Percentiles rank a stretch among this genome's conserved stretches.
Evolutionary conservation across 2,797 vertebrate genomes (phyloP).

Genomic region (Threskiornis aethiopicus): DNA sequence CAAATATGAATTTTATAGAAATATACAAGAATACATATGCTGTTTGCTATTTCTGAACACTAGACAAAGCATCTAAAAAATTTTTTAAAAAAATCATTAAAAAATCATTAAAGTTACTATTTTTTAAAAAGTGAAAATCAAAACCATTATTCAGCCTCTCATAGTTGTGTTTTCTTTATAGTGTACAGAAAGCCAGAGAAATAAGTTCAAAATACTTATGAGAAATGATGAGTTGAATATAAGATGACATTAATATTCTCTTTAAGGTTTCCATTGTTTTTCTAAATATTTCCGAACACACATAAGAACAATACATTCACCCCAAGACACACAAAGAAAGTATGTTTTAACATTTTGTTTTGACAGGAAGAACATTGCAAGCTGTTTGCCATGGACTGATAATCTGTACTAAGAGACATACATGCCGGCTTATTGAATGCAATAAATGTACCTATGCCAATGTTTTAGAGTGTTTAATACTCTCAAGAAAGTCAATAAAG

Average conservation of each 20-base stretch:
- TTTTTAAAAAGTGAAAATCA: background rate
- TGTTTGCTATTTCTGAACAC: background rate
- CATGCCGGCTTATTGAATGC: background rate
- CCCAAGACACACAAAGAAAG: background rate
- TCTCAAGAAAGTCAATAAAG: background rate
- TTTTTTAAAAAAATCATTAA: background rate
- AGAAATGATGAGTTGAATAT: background rate
- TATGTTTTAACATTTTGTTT: constrained; percentile 33
- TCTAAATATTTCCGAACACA: constrained; percentile 38
- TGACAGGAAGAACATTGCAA: constrained; percentile 15
- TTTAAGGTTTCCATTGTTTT: constrained; percentile 49
- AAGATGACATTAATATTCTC: constrained; percentile 15
- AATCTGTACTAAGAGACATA: background rate
- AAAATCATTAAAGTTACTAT: background rate
- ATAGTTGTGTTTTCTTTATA: constrained; percentile 23
- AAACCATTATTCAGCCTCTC: background rate
- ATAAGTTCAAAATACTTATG: constrained; percentile 23
- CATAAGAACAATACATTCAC: constrained; percentile 1
- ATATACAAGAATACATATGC: background rate
- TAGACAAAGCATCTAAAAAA: background rate
- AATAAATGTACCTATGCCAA: background rate
- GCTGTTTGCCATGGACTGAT: background rate
- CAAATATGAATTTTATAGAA: background rate
- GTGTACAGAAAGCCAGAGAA: constrained; percentile 3
- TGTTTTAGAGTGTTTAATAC: background rate